Conservation (phyloP, 2,888 invertebrate genomes). For the Barypeithes pellucidus region DNA sequence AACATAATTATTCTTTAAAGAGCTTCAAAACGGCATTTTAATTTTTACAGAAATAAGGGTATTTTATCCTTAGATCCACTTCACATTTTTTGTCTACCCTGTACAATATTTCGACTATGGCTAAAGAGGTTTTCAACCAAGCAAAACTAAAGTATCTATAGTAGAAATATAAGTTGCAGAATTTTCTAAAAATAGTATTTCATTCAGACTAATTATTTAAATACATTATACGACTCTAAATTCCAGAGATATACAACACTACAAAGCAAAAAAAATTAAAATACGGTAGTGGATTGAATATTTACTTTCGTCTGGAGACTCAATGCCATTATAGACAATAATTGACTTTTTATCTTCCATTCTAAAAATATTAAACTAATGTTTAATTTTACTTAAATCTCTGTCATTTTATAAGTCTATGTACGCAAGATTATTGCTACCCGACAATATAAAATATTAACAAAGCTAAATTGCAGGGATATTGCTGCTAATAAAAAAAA, state of each 20-base stretch:
- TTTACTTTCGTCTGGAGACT: constrained; percentile 1
- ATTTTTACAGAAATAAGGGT: too few species aligned
- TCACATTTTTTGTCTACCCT: too few species aligned
- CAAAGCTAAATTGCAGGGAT: background rate
- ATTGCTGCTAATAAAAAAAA: background rate
- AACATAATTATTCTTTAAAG: too few species aligned
- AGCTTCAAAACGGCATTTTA: too few species aligned
- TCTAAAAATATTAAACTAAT: constrained; percentile 5
- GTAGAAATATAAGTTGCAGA: too few species aligned
- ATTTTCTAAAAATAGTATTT: too few species aligned
- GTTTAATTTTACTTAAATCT: background rate
- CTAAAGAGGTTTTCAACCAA: too few species aligned
- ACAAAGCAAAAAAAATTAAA: constrained; percentile 5
- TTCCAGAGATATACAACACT: background rate
- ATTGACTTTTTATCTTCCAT: background rate
- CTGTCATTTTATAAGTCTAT: background rate
- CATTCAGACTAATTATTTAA: too few species aligned
- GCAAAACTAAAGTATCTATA: too few species aligned
- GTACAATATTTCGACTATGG: too few species aligned
- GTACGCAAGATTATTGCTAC: constrained; percentile 2
- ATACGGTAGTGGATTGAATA: background rate
- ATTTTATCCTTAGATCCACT: too few species aligned
- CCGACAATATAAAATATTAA: background rate
- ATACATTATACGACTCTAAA: background rate
- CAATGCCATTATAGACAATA: constrained; percentile 2